A percentile compares a stretch with the other conserved stretches of the same genome.
Conservation (phyloP, 2,113 vertebrate species). For the Callionymus lyra region DNA sequence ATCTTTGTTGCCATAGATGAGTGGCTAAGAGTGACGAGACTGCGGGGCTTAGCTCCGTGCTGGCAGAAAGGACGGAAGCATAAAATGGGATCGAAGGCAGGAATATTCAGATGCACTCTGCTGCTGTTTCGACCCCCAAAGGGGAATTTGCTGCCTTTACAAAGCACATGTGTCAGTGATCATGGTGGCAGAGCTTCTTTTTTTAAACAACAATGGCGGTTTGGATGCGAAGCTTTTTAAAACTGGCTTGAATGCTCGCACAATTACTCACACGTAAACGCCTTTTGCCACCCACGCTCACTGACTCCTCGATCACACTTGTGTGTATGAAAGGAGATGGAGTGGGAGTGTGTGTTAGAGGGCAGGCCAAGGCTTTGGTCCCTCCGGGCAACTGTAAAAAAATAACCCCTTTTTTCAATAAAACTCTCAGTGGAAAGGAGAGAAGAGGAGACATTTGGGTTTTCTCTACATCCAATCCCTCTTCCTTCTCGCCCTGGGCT, state of each 20-base stretch:
- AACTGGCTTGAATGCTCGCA: conserved; percentile 3
- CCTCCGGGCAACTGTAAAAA: conserved; percentile 34
- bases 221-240: no score
- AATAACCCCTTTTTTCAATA: conserved; percentile 17
- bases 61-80: no score
- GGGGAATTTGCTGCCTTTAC: conserved; percentile 12
- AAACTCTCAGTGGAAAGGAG: conserved; percentile 21
- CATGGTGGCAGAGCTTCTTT: conserved; percentile 15
- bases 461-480: conserved; percentile 10
- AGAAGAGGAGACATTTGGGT: conserved; percentile 22
- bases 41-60: no score
- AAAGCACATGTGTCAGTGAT: conserved; percentile 22
- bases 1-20: no score
- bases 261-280: conserved; percentile 29
- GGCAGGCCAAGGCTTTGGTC: conserved; percentile 31
- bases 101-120: no score
- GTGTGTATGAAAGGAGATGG: conserved; percentile 26
- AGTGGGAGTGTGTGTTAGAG: conserved; percentile 43
- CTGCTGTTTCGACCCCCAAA: conserved; percentile 4
- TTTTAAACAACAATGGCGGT: conserved; percentile 19
- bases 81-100: no score
- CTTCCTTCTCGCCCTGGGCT: conserved; percentile 33
- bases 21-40: no score
- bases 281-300: conserved; percentile 24
- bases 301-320: conserved; percentile 8